Evolutionary conservation across 2,113 vertebrate genomes (phyloP).

Genomic region (Pavo muticus): DNA sequence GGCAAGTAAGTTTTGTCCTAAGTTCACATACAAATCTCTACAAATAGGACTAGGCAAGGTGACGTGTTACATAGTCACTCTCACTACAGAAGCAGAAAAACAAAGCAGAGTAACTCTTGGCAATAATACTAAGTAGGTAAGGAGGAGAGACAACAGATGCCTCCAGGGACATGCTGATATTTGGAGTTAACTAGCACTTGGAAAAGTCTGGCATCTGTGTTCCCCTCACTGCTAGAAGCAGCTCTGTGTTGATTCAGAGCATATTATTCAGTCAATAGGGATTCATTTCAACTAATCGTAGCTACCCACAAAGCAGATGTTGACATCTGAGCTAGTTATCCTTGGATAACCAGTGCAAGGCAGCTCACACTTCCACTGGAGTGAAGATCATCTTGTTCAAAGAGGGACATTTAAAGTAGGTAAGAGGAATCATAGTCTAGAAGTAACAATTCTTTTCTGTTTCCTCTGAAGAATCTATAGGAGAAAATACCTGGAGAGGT

Average conservation of each 20-base stretch:
- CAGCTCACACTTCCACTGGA: background rate
- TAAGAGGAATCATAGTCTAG: background rate
- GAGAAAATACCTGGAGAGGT: background rate
- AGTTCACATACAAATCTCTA: background rate
- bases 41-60: background rate
- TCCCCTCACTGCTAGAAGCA: background rate
- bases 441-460: background rate
- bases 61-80: fast-evolving
- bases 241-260: fast-evolving
- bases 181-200: background rate
- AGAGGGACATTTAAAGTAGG: background rate
- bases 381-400: background rate
- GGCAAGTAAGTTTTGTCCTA: conserved; percentile 42
- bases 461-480: background rate
- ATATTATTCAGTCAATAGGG: background rate
- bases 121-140: background rate
- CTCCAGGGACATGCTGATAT: background rate
- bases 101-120: background rate
- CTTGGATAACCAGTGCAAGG: background rate
- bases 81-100: background rate
- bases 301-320: background rate
- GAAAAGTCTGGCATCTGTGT: background rate
- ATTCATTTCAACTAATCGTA: background rate
- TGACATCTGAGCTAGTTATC: background rate
- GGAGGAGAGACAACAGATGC: background rate